Conservation (phyloP, 2,888 invertebrate species). For the Hemaris fuciformis region DNA sequence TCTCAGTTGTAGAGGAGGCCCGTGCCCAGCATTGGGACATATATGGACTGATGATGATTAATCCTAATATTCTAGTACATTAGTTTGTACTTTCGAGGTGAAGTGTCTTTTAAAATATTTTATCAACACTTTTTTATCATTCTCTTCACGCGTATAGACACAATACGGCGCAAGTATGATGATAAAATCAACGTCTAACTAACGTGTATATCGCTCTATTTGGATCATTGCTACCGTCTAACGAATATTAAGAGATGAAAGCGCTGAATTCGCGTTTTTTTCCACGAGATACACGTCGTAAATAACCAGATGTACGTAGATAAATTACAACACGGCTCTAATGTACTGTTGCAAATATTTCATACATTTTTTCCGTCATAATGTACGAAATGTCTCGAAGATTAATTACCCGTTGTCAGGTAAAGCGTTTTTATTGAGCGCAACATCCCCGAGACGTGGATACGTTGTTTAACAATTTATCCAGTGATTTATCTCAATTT, state of each 20-base stretch:
- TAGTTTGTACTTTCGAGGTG: too few relatives aligned
- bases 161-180: too few relatives aligned
- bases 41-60: too few relatives aligned
- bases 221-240: not conserved
- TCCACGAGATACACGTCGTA: too few relatives aligned
- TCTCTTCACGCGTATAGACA: too few relatives aligned
- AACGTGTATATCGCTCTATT: not conserved
- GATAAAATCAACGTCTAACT: not conserved
- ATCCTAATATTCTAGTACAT: too few relatives aligned
- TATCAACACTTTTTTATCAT: too few relatives aligned
- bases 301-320: not conserved
- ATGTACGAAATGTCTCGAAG: not conserved
- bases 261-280: not conserved
- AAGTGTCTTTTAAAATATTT: too few relatives aligned
- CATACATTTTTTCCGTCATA: not conserved
- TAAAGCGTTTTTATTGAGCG: conserved; percentile 20
- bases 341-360: conserved; percentile 9
- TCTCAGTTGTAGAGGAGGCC: too few relatives aligned
- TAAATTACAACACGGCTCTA: conserved; percentile 1
- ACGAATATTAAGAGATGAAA: not conserved
- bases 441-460: conserved; percentile 22
- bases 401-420: conserved; percentile 13
- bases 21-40: too few relatives aligned
- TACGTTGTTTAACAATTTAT: conserved; percentile 29
- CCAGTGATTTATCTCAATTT: conserved; percentile 35